These are phyloP conservation scores for Paramormyrops hopkinsi DNA, from an alignment of 2,797 vertebrate genomes.

Conservation along the genomic window DNA sequence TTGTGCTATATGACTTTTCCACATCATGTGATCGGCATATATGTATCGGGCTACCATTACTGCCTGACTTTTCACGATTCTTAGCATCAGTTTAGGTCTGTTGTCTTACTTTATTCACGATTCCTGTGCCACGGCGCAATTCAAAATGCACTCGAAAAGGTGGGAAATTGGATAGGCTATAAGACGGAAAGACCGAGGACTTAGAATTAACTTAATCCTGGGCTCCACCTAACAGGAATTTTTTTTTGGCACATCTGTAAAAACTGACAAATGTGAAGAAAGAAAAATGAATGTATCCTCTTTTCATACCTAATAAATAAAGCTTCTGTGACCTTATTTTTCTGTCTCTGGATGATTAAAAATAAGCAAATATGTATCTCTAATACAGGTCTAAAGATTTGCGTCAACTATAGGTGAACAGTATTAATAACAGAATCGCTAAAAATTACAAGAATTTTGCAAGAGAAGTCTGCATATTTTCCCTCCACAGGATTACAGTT, in stretches of 20 bases:
- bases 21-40: not conserved
- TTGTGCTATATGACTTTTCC: not conserved
- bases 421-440: not conserved
- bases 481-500: not conserved
- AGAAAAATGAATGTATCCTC: not conserved
- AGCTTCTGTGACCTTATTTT: not conserved
- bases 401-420: not conserved
- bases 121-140: not conserved
- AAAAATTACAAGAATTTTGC: not conserved
- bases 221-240: not conserved
- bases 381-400: not conserved
- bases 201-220: not conserved
- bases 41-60: not conserved
- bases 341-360: not conserved
- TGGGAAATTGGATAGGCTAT: not conserved
- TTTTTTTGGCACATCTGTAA: not conserved
- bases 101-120: not conserved
- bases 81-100: not conserved
- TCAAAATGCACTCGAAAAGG: not conserved
- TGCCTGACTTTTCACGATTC: not conserved
- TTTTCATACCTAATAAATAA: not conserved
- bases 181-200: not conserved
- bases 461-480: not conserved
- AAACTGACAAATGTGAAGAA: not conserved
- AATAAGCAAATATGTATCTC: not conserved